Evolutionary conservation across 2,888 invertebrate genomes (phyloP), one percentile per base, ranked within the genome.

Genomic region (Halictus quadricinctus): DNA sequence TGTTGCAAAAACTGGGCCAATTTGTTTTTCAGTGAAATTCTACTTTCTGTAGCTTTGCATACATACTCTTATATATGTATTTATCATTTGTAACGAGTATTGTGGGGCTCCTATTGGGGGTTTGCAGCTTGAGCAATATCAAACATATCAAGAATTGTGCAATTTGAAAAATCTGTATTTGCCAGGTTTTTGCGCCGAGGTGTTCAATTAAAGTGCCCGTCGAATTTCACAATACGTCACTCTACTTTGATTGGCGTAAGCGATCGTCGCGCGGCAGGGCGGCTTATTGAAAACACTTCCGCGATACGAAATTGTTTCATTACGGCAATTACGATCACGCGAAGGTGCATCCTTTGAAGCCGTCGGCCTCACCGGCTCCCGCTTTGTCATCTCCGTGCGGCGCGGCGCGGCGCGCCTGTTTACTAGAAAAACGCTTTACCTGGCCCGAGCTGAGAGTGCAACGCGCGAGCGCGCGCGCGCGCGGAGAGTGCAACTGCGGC

Each of bases 351-450:
- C 84, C 72, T 72, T 84, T 66, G 78, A 78, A 25, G 74, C 29
- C 48, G 69, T 18, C 80, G 60, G 70, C 41, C 41, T 43, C 43
- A 77, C 83, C 89, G 89, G 83, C 85, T 58, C 60, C 72, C 73
- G 81, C 86, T 82, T 82, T 88, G 88, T 88, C 89, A 89, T 89
- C 88, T 84, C 70, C 64, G 72, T 60, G 48, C 83, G 88, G 18
- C 50, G 50, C 48, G 18, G 21, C 25, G 25, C 60, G 60, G 81
- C 88, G 77, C 88, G 86, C 89, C 90, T 81, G 88, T 83, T 88
- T 87, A 86, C 85, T 82, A 86, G 90, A 88, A 85, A 83, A 84
- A 82, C 73, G 83, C 29, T 83, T 81, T 36, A 66, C 66, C 36
- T 29, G 36, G 25, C 66, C 36, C 43, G 84, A 66, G 66, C 13